A percentile compares a stretch with the other conserved stretches of the same genome.
These are phyloP conservation scores for Scopus umbretta DNA, from an alignment of 2,113 vertebrate genomes.

Conservation along the genomic window DNA sequence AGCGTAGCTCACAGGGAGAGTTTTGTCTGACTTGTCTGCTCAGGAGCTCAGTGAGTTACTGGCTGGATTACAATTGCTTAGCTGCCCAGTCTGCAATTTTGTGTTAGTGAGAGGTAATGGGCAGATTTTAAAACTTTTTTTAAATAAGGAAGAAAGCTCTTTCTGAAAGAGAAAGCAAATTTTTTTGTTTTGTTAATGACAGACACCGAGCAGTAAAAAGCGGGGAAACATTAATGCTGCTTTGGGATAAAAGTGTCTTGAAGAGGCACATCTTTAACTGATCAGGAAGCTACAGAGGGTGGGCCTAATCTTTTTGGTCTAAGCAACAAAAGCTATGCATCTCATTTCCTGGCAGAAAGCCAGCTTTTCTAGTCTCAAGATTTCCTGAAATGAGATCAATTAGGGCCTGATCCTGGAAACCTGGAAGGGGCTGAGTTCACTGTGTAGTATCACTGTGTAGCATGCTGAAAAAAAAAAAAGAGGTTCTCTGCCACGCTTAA, in stretches of 20 bases:
- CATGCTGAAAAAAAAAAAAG: not conserved
- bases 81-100: not conserved
- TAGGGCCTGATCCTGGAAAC: not conserved
- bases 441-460: not conserved
- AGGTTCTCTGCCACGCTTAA: not conserved
- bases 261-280: constrained; percentile 29
- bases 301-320: not conserved
- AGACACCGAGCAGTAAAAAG: not conserved
- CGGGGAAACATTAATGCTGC: not conserved
- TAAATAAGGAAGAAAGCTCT: not conserved
- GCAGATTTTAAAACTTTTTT: not conserved
- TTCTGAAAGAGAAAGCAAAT: not conserved
- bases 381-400: not conserved
- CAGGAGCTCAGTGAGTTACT: not conserved
- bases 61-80: not conserved
- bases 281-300: not conserved
- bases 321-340: not conserved
- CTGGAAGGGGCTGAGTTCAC: not conserved
- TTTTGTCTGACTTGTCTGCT: not conserved
- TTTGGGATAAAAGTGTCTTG: not conserved
- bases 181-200: not conserved
- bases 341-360: not conserved
- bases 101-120: not conserved
- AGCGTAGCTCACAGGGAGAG: not conserved
- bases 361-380: not conserved